A percentile compares a stretch with the other conserved stretches of the same genome.
phyloP scores from a whole-genome alignment of 2,113 vertebrate species.

The Cnemophilus loriae region DNA sequence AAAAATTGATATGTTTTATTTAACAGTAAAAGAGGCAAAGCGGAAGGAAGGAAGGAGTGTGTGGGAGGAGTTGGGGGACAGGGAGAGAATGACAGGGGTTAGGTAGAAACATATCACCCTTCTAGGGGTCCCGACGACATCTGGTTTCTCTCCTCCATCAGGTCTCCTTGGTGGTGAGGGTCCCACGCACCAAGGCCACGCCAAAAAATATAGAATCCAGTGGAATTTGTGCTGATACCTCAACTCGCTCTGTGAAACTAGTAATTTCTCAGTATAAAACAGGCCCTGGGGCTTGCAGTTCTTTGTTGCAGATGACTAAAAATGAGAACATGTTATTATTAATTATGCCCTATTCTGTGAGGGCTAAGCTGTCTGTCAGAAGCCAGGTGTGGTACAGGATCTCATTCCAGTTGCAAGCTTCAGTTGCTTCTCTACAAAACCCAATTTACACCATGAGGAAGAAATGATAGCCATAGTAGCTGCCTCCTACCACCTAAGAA shows the following conservation, averaged over 20 bases:
- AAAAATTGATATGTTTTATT: background rate
- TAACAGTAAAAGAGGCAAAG: background rate
- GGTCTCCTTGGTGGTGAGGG: background rate
- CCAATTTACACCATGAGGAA: background rate
- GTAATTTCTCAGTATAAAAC: background rate
- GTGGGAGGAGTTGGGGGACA: background rate
- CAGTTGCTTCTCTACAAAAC: background rate
- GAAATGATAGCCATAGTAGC: background rate
- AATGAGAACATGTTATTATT: background rate
- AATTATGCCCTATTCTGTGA: background rate
- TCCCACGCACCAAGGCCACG: background rate
- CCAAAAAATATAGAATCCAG: background rate
- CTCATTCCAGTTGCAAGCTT: background rate
- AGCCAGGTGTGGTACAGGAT: background rate
- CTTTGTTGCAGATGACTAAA: background rate
- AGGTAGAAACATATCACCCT: background rate
- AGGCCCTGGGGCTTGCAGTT: background rate
- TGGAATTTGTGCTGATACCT: background rate
- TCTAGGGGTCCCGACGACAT: fast-evolving
- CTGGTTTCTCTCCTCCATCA: background rate
- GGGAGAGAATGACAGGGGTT: background rate
- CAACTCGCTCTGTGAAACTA: fast-evolving
- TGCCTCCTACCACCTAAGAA: background rate
- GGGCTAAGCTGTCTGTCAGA: background rate
- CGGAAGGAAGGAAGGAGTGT: background rate